Conservation (phyloP, 2,888 invertebrate genomes). For the Dysmachus trigonus region DNA sequence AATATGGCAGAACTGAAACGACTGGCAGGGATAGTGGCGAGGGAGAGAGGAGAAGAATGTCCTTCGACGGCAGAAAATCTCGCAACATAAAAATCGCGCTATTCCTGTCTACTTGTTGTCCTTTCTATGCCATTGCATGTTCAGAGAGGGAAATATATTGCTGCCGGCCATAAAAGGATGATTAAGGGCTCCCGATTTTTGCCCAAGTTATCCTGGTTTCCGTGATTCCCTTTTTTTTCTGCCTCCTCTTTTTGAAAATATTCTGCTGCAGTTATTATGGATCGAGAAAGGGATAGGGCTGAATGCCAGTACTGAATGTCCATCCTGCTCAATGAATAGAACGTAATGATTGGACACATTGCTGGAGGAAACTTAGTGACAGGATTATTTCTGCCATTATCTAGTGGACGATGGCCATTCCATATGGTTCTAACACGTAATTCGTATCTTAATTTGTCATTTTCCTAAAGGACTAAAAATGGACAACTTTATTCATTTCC, state of each 20-base stretch:
- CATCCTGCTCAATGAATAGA: slow-evolving; percentile 43
- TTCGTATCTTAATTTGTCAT: neutral
- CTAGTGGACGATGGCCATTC: neutral
- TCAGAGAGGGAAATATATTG: neutral
- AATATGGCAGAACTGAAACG: slow-evolving; percentile 1
- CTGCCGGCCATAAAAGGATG: slow-evolving; percentile 33
- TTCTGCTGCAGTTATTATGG: slow-evolving; percentile 25
- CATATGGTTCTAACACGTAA: neutral
- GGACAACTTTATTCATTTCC: neutral
- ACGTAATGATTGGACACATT: slow-evolving; percentile 42
- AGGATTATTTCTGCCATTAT: slow-evolving; percentile 8
- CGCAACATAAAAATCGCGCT: slow-evolving; percentile 21
- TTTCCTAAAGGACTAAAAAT: neutral
- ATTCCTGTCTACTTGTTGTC: slow-evolving; percentile 27
- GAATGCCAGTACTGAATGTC: slow-evolving; percentile 18
- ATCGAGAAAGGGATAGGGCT: neutral
- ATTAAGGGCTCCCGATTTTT: slow-evolving; percentile 41
- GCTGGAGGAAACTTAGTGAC: slow-evolving; percentile 35
- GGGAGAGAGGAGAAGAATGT: neutral
- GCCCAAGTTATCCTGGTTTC: slow-evolving; percentile 28
- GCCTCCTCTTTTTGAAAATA: slow-evolving; percentile 8
- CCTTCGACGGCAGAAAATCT: slow-evolving; percentile 1
- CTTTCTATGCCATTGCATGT: neutral
- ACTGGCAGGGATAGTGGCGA: neutral
- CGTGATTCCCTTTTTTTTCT: neutral